Evolutionary conservation across 2,113 vertebrate species (phyloP).

Genomic region (Craseonycteris thonglongyai): DNA sequence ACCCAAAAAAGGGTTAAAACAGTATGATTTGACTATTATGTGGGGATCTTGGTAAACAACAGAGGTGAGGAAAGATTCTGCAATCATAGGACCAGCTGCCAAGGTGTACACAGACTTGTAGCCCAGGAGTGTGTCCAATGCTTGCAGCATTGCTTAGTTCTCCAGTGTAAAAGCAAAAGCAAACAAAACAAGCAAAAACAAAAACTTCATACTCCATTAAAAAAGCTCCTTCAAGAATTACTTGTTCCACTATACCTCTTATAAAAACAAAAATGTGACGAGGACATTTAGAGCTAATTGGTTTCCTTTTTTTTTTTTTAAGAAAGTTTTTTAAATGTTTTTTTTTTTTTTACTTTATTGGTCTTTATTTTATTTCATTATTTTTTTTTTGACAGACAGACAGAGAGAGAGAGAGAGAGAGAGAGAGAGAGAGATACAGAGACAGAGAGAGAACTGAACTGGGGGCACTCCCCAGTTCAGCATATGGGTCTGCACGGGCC

Average conservation of each 20-base stretch:
- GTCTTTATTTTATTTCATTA: no score
- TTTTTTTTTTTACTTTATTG: no score
- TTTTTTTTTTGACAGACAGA: no score
- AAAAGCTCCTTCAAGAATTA: background rate
- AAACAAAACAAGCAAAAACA: background rate
- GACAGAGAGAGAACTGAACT: no score
- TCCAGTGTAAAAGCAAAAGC: background rate
- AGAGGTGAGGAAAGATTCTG: constrained; percentile 91
- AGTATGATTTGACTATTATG: constrained; percentile 86
- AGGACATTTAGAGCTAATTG: background rate
- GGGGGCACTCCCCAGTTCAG: no score
- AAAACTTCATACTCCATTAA: no score
- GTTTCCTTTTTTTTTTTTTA: background rate
- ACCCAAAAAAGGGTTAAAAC: background rate
- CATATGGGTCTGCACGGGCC: no score
- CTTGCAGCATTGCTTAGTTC: constrained; percentile 84
- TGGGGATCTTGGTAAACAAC: constrained; percentile 86
- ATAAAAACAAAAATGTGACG: background rate
- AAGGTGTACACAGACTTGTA: constrained; percentile 87
- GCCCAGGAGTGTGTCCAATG: constrained; percentile 90
- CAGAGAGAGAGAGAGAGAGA: no score
- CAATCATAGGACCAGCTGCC: constrained; percentile 86
- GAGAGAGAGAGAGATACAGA: no score
- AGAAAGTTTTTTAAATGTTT: no score
- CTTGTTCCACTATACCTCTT: background rate